Evolutionary conservation across 2,113 vertebrate species (phyloP).

Genomic region (Actenoides hombroni): DNA sequence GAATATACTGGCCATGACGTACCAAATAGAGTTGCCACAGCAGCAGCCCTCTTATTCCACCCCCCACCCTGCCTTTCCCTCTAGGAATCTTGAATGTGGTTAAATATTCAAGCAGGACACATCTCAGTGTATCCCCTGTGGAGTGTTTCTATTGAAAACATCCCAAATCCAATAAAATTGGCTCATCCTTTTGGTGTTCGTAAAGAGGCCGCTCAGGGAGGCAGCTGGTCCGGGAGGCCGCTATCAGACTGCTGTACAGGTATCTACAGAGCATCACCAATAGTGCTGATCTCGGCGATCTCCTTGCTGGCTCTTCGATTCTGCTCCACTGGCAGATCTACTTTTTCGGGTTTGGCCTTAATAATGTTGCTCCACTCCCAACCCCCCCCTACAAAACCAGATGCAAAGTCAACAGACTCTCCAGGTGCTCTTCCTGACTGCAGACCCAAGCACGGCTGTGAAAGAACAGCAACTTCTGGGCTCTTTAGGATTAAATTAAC

Average conservation of each 20-base stretch:
- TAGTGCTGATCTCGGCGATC: background rate
- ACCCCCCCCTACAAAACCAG: background rate
- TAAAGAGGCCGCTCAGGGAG: background rate
- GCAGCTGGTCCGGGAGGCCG: background rate
- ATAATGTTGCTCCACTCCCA: background rate
- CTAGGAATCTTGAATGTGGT: background rate
- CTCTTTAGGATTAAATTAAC: background rate
- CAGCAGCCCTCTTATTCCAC: background rate
- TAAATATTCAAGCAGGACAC: slow-evolving; percentile 38
- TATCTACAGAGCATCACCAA: background rate
- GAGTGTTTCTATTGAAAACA: slow-evolving; percentile 34
- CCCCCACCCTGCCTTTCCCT: background rate
- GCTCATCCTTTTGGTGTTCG: background rate
- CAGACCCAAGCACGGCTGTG: background rate
- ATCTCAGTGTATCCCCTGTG: background rate
- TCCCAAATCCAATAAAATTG: slow-evolving; percentile 42
- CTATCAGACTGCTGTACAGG: background rate
- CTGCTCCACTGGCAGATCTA: background rate
- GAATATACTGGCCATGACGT: background rate
- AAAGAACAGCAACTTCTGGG: background rate
- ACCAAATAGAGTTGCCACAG: background rate
- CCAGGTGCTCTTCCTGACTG: background rate
- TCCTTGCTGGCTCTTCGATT: background rate
- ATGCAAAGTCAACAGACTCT: background rate
- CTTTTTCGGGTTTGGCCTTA: background rate